Percentiles rank a stretch among this genome's conserved stretches.
Evolutionary conservation across 2,888 invertebrate species (phyloP).

Genomic region (Saturnia japonica): DNA sequence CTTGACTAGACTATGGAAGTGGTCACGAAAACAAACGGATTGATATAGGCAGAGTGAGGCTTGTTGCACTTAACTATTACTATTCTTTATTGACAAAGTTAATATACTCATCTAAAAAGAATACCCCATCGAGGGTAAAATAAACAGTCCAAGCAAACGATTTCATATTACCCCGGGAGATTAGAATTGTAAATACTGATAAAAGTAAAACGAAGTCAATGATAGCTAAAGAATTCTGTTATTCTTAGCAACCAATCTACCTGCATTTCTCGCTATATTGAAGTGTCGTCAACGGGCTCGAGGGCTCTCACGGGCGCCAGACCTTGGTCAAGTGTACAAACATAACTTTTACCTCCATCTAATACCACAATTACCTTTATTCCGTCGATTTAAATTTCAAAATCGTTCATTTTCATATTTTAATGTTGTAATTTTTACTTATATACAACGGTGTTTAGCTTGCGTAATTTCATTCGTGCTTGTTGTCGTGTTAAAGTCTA

Average conservation of each 20-base stretch:
- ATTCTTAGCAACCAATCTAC: constrained; percentile 33
- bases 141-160: not conserved
- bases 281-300: constrained; percentile 42
- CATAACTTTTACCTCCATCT: constrained; percentile 19
- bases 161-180: constrained; percentile 10
- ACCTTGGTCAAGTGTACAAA: constrained; percentile 42
- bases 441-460: constrained; percentile 17
- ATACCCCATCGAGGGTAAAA: not conserved
- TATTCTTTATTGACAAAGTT: not conserved
- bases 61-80: not conserved
- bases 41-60: not conserved
- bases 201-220: constrained; percentile 17
- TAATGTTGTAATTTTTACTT: constrained; percentile 14
- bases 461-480: constrained; percentile 12
- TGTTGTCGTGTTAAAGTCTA: constrained; percentile 4
- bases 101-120: not conserved
- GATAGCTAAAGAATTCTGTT: constrained; percentile 35
- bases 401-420: constrained; percentile 17
- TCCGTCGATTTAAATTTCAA: constrained; percentile 23
- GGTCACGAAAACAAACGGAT: not conserved
- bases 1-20: not conserved
- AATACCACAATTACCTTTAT: constrained; percentile 14
- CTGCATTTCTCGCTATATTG: constrained; percentile 43
- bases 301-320: constrained; percentile 71
- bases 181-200: constrained; percentile 17